These are phyloP conservation scores for Pseudobourletiella spinata DNA, from an alignment of 1,140 invertebrate genomes.

Conservation along the genomic window DNA sequence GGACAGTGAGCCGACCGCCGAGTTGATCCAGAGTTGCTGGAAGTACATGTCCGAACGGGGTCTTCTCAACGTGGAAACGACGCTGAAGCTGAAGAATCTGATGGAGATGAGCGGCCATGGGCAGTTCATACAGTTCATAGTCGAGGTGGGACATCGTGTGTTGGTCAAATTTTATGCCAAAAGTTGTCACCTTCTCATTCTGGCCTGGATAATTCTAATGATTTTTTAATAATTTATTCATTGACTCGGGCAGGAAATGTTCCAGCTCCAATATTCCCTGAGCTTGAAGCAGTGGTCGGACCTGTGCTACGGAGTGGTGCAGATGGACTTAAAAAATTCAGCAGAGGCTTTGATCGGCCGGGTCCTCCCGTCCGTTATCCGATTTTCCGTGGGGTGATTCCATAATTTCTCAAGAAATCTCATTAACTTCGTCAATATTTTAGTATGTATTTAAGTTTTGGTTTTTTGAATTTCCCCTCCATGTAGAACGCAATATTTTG, in stretches of 20 bases:
- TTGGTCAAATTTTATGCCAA: constrained; percentile 6
- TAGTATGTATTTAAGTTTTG: neutral
- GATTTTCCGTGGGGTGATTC: constrained; percentile 19
- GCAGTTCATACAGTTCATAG: constrained; percentile 15
- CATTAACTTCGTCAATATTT: neutral
- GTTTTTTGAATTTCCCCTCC: neutral
- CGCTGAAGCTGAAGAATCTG: constrained; percentile 21
- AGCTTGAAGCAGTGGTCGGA: constrained; percentile 29
- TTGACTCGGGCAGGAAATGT: constrained; percentile 25
- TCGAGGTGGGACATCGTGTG: constrained; percentile 16
- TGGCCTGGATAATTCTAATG: too few species aligned
- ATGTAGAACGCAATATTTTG: constrained; percentile 9
- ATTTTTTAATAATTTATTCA: too few species aligned
- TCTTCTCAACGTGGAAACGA: constrained; percentile 29
- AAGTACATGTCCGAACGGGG: constrained; percentile 15
- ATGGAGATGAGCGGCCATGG: constrained; percentile 20
- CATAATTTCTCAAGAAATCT: neutral
- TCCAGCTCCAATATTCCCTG: constrained; percentile 16
- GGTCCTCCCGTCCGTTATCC: constrained; percentile 25
- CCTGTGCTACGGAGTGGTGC: constrained; percentile 26
- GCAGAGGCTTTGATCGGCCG: constrained; percentile 11
- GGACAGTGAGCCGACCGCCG: constrained; percentile 20
- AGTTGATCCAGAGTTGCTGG: constrained; percentile 25
- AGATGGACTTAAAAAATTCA: constrained; percentile 28
- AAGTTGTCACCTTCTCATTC: too few species aligned